A percentile compares a stretch with the other conserved stretches of the same genome.
phyloP scores from a whole-genome alignment of 2,113 vertebrate genomes.

The Neopipo cinnamomea region DNA sequence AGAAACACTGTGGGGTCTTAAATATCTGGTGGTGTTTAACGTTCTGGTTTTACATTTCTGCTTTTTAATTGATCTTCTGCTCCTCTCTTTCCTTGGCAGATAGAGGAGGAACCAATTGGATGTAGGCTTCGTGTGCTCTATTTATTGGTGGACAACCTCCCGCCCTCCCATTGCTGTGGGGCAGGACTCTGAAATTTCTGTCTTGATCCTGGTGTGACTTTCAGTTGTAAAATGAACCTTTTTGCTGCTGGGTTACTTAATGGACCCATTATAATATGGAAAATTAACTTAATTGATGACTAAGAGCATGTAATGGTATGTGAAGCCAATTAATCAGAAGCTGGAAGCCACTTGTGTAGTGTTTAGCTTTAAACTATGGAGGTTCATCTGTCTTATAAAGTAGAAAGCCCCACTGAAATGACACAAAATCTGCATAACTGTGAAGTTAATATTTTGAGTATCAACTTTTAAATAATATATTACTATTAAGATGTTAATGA shows the following conservation, averaged over 20 bases:
- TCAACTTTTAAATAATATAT: neutral
- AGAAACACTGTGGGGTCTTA: constrained; percentile 9
- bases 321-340: neutral
- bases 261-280: neutral
- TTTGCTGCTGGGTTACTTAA: neutral
- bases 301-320: neutral
- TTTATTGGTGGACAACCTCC: neutral
- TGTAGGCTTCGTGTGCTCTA: neutral
- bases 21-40: neutral
- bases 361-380: neutral
- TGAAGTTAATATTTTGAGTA: neutral
- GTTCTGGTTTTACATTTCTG: constrained; percentile 24
- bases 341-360: neutral
- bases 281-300: neutral
- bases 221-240: neutral
- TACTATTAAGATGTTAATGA: neutral
- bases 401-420: neutral
- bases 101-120: neutral
- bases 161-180: neutral
- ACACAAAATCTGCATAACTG: neutral
- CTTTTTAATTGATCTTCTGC: constrained; percentile 24
- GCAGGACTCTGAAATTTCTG: neutral
- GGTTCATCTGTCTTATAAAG: neutral
- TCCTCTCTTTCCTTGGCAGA: neutral
- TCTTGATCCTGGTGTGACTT: neutral